Conservation (phyloP, 2,888 invertebrate genomes). For the Caenorhabditis plicata region DNA sequence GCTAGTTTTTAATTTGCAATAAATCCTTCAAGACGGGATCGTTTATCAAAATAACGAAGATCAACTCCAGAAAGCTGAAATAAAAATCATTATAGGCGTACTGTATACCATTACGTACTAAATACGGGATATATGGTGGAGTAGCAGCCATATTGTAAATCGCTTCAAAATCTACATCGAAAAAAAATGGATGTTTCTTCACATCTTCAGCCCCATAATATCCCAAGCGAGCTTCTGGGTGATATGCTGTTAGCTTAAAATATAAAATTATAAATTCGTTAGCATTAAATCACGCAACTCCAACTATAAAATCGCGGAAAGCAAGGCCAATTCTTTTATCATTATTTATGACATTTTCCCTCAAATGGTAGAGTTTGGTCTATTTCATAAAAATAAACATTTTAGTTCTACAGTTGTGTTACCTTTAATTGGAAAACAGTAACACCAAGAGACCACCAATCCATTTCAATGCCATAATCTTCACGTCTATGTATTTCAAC, state of each 20-base stretch:
- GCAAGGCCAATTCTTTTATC: constrained; percentile 13
- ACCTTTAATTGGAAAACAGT: constrained; percentile 25
- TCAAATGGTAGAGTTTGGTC: constrained; percentile 26
- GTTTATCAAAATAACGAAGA: constrained; percentile 14
- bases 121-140: constrained; percentile 19
- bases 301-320: constrained; percentile 20
- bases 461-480: constrained; percentile 26
- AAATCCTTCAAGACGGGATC: too few relatives aligned
- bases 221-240: constrained; percentile 26
- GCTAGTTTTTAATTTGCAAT: too few relatives aligned
- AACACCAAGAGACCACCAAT: constrained; percentile 34
- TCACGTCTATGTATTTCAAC: constrained; percentile 22
- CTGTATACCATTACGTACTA: neutral
- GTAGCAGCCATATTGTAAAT: constrained; percentile 3
- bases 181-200: constrained; percentile 25
- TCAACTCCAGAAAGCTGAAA: constrained; percentile 15
- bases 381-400: too few relatives aligned
- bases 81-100: neutral
- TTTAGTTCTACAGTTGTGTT: too few relatives aligned
- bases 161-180: constrained; percentile 14
- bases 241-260: constrained; percentile 12
- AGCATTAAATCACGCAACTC: too few relatives aligned
- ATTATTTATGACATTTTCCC: constrained; percentile 13
- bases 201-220: constrained; percentile 18
- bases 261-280: too few relatives aligned